Evolutionary conservation across 2,797 vertebrate species (phyloP).

Genomic region (Sebastes trivittatus): DNA sequence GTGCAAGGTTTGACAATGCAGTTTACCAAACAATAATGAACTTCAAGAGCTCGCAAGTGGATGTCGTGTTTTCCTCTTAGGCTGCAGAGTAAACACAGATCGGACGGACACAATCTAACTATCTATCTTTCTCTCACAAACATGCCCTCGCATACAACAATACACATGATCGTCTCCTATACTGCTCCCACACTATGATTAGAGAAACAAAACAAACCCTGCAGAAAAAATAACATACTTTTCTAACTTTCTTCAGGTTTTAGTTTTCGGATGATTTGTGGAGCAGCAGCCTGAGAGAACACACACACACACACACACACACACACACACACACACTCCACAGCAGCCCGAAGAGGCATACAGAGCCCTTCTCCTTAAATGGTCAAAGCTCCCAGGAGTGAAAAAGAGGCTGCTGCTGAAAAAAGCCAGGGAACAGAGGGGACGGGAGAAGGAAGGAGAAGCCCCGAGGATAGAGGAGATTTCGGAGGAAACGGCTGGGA

Average conservation of each 20-base stretch:
- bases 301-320: slow-evolving; percentile 47
- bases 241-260: slow-evolving; percentile 46
- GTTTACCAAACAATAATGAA: slow-evolving; percentile 30
- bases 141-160: slow-evolving; percentile 13
- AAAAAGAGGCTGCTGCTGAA: slow-evolving; percentile 91
- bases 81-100: slow-evolving; percentile 57
- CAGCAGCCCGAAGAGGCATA: slow-evolving; percentile 87
- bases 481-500: slow-evolving; percentile 85
- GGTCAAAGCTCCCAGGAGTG: slow-evolving; percentile 99
- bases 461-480: slow-evolving; percentile 83
- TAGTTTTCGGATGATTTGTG: slow-evolving; percentile 62
- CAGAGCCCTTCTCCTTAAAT: slow-evolving; percentile 99
- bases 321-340: slow-evolving; percentile 55
- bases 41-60: slow-evolving; percentile 42
- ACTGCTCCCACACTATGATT: slow-evolving; percentile 19
- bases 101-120: slow-evolving; percentile 8
- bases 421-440: slow-evolving; percentile 87
- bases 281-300: slow-evolving; percentile 42
- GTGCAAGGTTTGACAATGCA: slow-evolving; percentile 12
- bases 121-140: slow-evolving; percentile 38
- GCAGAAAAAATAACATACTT: slow-evolving; percentile 30
- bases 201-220: slow-evolving; percentile 41
- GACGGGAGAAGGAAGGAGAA: slow-evolving; percentile 86
- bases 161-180: slow-evolving; percentile 8
- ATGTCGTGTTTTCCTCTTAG: slow-evolving; percentile 30